Base-by-base conservation (phyloP, 2,797 vertebrate species). In the Pelobates cultripes region DNA sequence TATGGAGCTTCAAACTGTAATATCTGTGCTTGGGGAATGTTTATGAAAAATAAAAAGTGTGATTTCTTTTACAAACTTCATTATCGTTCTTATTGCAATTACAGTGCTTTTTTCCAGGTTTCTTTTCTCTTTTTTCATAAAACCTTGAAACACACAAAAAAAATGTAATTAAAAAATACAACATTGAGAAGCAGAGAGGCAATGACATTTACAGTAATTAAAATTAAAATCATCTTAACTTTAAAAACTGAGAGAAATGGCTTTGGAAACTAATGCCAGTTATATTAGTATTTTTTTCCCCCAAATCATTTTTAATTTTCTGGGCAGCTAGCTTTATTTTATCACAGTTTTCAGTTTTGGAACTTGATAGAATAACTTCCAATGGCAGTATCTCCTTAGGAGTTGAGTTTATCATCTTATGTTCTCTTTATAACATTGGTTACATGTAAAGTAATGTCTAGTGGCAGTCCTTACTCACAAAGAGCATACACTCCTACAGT, bases 11-110 rank as follows among this genome's bases (percentile, higher is more conserved):
- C 53, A 28, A 28, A 42, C 7, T 75, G 66, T 70, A 69, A 69
- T 69, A 81, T 75, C 70, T 75, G 64, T 75, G 53, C 51, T 75
- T 42, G 71, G 66, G 53, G 67, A 78, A 81, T 81, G 63, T 75
- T 75, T 75, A 81, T 72, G 45, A 40, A 63, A 60, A 68, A 74
- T 75, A 61, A 70, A 51, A 80, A 69, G 47, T 44, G 41, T 66
- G 66, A 68, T 80, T 72, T 47, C 44, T 73, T 73, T 79, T 63
- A 42, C 53, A 73, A 73, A 41, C 17, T 57, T 73, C 53, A 66
- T 66, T 66, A 73, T 73, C 12, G 13, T 42, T 60, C 6, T 57
- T 40, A 40, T 28, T 40, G 40, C 3, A 66, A 12, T 17, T 28
- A 66, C 57, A 60, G 57, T 60, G 14, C 8, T 60, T 57, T 57